Conservation (phyloP, 1,140 invertebrate species). For the Drosophila rhopaloa region DNA sequence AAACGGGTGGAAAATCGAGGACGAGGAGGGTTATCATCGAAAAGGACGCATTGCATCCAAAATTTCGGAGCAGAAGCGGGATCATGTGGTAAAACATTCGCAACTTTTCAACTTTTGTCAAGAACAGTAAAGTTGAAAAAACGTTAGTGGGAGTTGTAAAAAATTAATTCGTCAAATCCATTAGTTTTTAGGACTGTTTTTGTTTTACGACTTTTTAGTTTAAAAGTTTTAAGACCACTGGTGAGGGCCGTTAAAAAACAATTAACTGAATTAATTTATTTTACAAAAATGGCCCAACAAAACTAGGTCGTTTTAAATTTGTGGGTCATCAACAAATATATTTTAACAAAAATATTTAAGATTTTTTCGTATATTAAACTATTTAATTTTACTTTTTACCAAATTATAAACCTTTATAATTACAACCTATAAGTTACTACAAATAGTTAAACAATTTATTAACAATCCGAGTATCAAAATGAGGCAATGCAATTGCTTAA, state of each 20-base stretch:
- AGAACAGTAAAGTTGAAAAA: background rate
- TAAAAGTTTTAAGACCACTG: too few species aligned
- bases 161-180: background rate
- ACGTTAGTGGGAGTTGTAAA: background rate
- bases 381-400: too few species aligned
- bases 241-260: too few species aligned
- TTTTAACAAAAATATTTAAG: too few species aligned
- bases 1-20: constrained; percentile 17
- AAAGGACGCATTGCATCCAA: constrained; percentile 11
- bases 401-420: too few species aligned
- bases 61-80: constrained; percentile 1
- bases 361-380: too few species aligned
- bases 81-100: constrained; percentile 8
- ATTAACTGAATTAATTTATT: background rate
- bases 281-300: background rate
- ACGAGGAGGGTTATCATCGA: background rate
- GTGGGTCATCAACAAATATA: too few species aligned
- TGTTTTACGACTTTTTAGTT: too few species aligned
- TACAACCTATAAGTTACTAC: too few species aligned
- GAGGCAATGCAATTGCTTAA: too few species aligned
- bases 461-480: too few species aligned
- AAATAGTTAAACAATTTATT: too few species aligned
- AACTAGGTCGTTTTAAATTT: background rate
- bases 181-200: background rate
- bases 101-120: background rate